Conservation (phyloP, 2,888 invertebrate species). For the Oligia fasciuncula region DNA sequence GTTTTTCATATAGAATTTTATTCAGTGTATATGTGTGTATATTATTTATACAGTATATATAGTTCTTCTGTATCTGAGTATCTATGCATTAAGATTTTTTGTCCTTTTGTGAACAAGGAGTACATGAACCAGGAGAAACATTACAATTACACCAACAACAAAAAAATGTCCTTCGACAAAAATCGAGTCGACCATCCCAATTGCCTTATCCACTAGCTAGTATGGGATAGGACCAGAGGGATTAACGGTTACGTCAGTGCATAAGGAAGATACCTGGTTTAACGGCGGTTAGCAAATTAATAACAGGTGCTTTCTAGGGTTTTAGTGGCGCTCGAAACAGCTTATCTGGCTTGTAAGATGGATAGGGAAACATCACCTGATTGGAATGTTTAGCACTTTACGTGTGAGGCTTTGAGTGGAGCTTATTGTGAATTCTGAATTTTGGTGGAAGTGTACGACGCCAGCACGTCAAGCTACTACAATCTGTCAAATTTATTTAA, state of each 20-base stretch:
- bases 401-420: background rate
- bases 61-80: background rate
- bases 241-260: slow-evolving; percentile 51
- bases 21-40: background rate
- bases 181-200: background rate
- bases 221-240: slow-evolving; percentile 16
- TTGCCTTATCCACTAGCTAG: slow-evolving; percentile 20
- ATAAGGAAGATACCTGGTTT: slow-evolving; percentile 52
- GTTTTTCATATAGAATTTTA: background rate
- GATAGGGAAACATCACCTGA: slow-evolving; percentile 16
- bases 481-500: too few relatives aligned
- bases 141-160: background rate
- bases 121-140: background rate
- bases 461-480: too few relatives aligned
- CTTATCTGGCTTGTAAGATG: slow-evolving; percentile 55
- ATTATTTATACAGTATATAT: background rate
- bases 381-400: slow-evolving; percentile 18
- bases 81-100: too few relatives aligned
- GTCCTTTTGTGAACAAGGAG: background rate
- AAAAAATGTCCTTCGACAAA: background rate
- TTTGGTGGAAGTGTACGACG: background rate
- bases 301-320: slow-evolving; percentile 53
- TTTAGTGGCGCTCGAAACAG: slow-evolving; percentile 62
- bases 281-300: slow-evolving; percentile 53
- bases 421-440: too few relatives aligned